These are phyloP conservation scores for Martes flavigula DNA, from an alignment of 2,797 vertebrate genomes.

Conservation along the genomic window DNA sequence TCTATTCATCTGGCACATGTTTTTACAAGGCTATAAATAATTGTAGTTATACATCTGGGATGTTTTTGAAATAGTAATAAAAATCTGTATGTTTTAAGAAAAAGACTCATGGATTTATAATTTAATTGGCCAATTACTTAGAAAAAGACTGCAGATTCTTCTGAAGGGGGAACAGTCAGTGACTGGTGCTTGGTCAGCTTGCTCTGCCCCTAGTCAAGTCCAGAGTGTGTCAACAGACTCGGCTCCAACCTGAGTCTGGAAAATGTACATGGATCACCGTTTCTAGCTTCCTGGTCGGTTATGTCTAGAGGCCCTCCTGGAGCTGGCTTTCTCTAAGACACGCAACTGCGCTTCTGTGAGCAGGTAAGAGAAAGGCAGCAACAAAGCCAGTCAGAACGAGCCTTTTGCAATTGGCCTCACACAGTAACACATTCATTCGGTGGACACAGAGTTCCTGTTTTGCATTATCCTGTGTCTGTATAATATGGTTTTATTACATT, in stretches of 20 bases:
- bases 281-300: constrained; percentile 58
- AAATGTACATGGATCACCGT: not conserved
- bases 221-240: not conserved
- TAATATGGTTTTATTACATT: not conserved
- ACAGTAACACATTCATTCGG: not conserved
- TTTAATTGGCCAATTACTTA: constrained; percentile 73
- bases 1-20: not conserved
- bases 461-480: not conserved
- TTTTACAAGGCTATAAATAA: constrained; percentile 56
- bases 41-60: constrained; percentile 1
- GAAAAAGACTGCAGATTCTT: constrained; percentile 62
- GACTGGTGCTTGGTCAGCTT: not conserved
- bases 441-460: not conserved
- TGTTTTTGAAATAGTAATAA: constrained; percentile 50
- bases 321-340: constrained; percentile 56
- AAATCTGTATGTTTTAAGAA: constrained; percentile 42
- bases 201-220: not conserved
- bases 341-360: constrained; percentile 31
- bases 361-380: constrained; percentile 19
- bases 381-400: constrained; percentile 37
- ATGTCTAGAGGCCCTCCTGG: not conserved
- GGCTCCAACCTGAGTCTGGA: constrained; percentile 31
- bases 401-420: not conserved
- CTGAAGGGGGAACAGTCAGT: constrained; percentile 73
- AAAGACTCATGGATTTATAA: constrained; percentile 32